A percentile compares a stretch with the other conserved stretches of the same genome.
Conservation (phyloP, 2,888 invertebrate species). For the Apodemia arnacis region DNA sequence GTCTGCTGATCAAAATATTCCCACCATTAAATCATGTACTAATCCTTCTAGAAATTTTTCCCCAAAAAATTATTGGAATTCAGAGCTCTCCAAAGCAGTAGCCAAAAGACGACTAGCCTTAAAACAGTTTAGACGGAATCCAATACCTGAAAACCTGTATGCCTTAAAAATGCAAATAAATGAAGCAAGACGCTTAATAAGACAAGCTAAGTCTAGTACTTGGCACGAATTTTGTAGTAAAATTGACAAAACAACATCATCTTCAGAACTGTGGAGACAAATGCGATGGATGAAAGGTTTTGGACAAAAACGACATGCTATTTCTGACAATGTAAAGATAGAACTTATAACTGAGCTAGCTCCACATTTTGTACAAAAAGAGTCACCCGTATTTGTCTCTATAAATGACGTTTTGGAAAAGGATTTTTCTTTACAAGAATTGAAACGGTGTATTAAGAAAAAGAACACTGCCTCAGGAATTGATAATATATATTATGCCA, state of each 20-base stretch:
- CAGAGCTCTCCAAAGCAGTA: neutral
- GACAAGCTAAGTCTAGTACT: slow-evolving; percentile 2
- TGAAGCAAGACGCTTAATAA: slow-evolving; percentile 19
- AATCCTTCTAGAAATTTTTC: no score
- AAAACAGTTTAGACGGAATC: neutral
- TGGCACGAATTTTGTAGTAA: slow-evolving; percentile 40
- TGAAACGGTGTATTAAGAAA: slow-evolving; percentile 17
- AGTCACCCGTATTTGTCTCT: neutral
- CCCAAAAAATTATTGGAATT: no score
- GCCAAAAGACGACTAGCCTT: neutral
- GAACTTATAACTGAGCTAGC: neutral
- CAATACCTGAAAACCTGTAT: slow-evolving; percentile 43
- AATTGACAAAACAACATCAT: neutral
- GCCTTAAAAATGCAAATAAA: slow-evolving; percentile 32
- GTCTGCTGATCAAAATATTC: neutral
- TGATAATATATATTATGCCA: slow-evolving; percentile 23
- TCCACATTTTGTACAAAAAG: neutral
- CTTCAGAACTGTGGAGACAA: neutral
- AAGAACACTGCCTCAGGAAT: slow-evolving; percentile 16
- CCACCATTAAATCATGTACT: neutral
- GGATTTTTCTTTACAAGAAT: neutral
- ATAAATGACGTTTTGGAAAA: neutral
- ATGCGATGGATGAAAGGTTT: neutral
- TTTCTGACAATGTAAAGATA: neutral
- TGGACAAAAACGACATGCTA: neutral